Conservation (phyloP, 2,113 vertebrate species). For the Dipodomys stephensi region DNA sequence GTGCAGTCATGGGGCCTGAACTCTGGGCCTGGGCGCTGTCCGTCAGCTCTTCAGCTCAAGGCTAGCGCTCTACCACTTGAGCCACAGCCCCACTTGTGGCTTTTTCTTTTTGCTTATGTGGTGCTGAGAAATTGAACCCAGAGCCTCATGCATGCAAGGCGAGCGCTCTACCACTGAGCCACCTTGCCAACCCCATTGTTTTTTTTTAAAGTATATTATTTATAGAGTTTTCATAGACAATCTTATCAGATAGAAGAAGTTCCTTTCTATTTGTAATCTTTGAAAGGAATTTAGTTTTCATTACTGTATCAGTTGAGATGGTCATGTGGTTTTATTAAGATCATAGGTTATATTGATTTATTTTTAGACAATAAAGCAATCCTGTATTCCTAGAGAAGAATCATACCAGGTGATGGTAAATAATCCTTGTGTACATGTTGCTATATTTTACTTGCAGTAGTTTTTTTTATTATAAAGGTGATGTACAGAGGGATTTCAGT, state of each 20-base stretch:
- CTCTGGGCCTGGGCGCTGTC: too few species aligned
- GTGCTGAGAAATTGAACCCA: too few species aligned
- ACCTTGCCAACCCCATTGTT: background rate
- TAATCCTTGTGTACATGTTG: constrained; percentile 23
- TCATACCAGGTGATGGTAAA: background rate
- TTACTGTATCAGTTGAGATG: background rate
- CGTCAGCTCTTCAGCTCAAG: too few species aligned
- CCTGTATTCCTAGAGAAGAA: background rate
- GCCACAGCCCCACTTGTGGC: too few species aligned
- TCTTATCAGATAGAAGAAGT: background rate
- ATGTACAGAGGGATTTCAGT: background rate
- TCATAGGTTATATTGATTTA: background rate
- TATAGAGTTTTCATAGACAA: background rate
- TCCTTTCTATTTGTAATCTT: background rate
- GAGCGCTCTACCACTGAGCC: too few species aligned
- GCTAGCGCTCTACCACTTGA: too few species aligned
- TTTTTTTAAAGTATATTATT: background rate
- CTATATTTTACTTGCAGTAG: background rate
- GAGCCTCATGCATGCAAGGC: too few species aligned
- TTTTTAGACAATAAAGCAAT: constrained; percentile 21
- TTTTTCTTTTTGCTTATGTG: too few species aligned
- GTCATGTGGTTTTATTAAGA: background rate
- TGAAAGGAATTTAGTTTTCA: background rate
- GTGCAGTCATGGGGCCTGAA: too few species aligned
- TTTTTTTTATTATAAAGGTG: background rate